Percentiles rank a stretch among this genome's conserved stretches.
These are phyloP conservation scores for Zenarchopterus dispar DNA, from an alignment of 2,797 vertebrate species.

Conservation along the genomic window DNA sequence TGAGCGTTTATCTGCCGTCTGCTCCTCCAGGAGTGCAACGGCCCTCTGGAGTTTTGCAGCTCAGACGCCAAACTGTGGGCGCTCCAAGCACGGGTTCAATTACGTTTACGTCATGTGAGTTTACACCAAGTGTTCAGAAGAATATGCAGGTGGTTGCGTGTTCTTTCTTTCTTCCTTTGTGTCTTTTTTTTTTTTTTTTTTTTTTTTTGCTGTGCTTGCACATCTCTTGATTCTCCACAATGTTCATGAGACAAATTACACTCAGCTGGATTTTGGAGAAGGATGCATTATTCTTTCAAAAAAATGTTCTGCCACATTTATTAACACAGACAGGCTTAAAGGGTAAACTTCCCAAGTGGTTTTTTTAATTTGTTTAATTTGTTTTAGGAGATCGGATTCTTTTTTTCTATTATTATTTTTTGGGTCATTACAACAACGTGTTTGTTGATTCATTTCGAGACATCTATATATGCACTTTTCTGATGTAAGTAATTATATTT, in stretches of 20 bases:
- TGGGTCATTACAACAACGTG: too few species aligned
- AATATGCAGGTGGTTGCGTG: not conserved
- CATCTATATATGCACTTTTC: too few species aligned
- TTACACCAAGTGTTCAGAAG: not conserved
- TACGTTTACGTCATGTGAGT: not conserved
- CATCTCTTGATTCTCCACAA: slow-evolving; percentile 52
- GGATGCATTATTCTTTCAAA: slow-evolving; percentile 58
- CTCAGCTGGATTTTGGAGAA: slow-evolving; percentile 40
- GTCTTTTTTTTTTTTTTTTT: not conserved
- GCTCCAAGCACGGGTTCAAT: slow-evolving; percentile 19
- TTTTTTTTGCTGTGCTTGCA: slow-evolving; percentile 46
- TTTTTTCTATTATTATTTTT: too few species aligned
- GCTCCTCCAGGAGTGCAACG: slow-evolving; percentile 25
- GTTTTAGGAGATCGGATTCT: too few species aligned
- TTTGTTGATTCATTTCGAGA: too few species aligned
- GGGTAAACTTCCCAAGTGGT: slow-evolving; percentile 34
- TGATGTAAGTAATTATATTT: too few species aligned
- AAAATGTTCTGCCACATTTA: slow-evolving; percentile 54
- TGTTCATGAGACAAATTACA: slow-evolving; percentile 65
- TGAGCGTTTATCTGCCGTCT: slow-evolving; percentile 51
- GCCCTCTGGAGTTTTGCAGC: slow-evolving; percentile 51
- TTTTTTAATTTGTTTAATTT: not conserved
- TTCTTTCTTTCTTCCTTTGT: too few species aligned
- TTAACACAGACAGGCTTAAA: slow-evolving; percentile 44
- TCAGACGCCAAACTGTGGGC: slow-evolving; percentile 28